These are phyloP conservation scores for Homarus americanus DNA, from an alignment of 1,140 invertebrate genomes.

Conservation along the genomic window DNA sequence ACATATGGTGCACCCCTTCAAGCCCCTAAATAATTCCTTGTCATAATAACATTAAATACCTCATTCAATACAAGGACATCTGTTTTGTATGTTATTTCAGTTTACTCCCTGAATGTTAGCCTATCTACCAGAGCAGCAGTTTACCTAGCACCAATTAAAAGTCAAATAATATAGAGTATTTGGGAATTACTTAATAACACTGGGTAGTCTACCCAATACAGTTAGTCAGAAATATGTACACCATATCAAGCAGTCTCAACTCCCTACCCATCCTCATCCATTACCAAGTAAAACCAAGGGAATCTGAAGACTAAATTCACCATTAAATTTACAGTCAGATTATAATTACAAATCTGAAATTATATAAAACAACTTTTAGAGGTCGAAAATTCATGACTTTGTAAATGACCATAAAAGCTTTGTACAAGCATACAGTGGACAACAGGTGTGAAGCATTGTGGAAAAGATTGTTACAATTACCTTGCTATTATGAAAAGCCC, in stretches of 20 bases:
- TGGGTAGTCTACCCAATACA: not conserved
- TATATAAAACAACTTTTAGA: not conserved
- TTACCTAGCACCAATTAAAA: constrained; percentile 1
- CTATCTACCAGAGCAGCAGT: not conserved
- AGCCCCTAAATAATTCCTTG: not conserved
- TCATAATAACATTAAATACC: too few relatives aligned
- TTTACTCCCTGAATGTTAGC: not conserved
- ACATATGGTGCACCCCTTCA: not conserved
- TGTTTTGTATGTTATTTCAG: not conserved
- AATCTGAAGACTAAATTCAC: not conserved
- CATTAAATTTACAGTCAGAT: not conserved
- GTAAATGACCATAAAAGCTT: not conserved
- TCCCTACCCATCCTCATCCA: not conserved
- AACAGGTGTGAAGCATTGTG: not conserved
- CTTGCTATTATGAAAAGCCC: not conserved
- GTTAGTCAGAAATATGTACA: not conserved
- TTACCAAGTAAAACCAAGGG: not conserved
- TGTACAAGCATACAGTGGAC: not conserved
- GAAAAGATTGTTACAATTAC: too few relatives aligned
- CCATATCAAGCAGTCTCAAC: not conserved
- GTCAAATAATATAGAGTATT: not conserved
- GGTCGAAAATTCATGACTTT: not conserved
- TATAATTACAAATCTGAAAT: not conserved
- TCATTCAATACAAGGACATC: too few relatives aligned
- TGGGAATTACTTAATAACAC: not conserved